Percentiles rank a stretch among this genome's conserved stretches.
These are phyloP conservation scores for Atherix ibis DNA, from an alignment of 2,888 invertebrate genomes.

Conservation along the genomic window DNA sequence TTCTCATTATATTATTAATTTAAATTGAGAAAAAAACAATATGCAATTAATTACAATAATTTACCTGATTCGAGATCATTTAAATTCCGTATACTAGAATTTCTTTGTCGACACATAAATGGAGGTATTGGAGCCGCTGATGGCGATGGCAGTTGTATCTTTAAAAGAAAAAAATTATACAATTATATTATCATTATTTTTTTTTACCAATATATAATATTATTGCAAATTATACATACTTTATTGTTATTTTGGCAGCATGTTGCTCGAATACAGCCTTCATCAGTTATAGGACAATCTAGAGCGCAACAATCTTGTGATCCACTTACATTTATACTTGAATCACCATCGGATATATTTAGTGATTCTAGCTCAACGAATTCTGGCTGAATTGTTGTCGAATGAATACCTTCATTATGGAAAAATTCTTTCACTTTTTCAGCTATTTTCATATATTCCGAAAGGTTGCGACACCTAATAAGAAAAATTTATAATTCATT, in stretches of 20 bases:
- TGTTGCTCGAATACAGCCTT: constrained; percentile 70
- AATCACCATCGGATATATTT: constrained; percentile 31
- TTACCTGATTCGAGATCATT: constrained; percentile 29
- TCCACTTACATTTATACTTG: constrained; percentile 35
- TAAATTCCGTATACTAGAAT: constrained; percentile 40
- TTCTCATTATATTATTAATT: no score
- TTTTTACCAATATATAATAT: neutral
- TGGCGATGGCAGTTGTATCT: constrained; percentile 50
- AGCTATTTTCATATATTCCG: constrained; percentile 94
- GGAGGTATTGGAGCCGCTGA: constrained; percentile 67
- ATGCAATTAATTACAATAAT: neutral
- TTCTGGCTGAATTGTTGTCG: constrained; percentile 96
- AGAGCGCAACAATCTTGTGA: constrained; percentile 56
- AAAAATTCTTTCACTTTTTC: constrained; percentile 94
- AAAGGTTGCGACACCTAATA: constrained; percentile 70
- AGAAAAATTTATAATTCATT: neutral
- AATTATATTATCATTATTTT: no score
- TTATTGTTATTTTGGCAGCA: constrained; percentile 48
- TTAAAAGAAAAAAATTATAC: constrained; percentile 14
- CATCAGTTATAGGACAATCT: constrained; percentile 73
- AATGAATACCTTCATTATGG: constrained; percentile 96
- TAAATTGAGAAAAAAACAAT: neutral
- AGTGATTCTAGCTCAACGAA: constrained; percentile 65
- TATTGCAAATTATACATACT: constrained; percentile 14
- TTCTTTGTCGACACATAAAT: constrained; percentile 66